Conservation (phyloP, 2,113 vertebrate genomes). For the Bos taurus region ARS-UCD2.0 NC_037339.1:11499001-11499500, state of each 20-base stretch:
- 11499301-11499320: not conserved
- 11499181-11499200: conserved; percentile 3
- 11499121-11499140: not conserved
- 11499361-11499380: not conserved
- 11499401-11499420: not conserved
- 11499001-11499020: conserved; percentile 17
- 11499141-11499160: conserved; percentile 32
- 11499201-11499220: not conserved
- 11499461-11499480: not conserved
- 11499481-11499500: not conserved
- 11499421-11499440: not conserved
- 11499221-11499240: not conserved
- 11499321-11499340: not conserved
- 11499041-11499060: not conserved
- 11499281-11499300: not conserved
- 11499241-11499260: not conserved
- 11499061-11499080: not conserved
- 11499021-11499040: not conserved
- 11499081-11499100: not conserved
- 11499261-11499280: conserved; percentile 11
- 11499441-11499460: not conserved
- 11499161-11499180: not conserved
- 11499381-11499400: not conserved
- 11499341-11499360: not conserved
- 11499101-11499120: not conserved